Evolutionary conservation across 2,797 vertebrate genomes (phyloP).

Genomic region (Diplodus sargus): DNA sequence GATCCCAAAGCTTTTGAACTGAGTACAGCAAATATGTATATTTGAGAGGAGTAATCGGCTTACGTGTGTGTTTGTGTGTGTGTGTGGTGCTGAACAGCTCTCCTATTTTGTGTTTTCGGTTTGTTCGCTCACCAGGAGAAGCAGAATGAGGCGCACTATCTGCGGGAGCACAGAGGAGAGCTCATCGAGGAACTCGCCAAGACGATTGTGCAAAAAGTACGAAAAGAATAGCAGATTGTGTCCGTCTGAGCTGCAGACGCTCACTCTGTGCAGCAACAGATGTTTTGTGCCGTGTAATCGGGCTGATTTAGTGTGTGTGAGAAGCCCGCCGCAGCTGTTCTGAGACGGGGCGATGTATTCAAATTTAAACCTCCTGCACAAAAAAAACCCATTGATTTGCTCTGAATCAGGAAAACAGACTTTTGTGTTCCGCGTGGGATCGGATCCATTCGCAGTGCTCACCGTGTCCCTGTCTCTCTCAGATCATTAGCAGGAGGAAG

Average conservation of each 20-base stretch:
- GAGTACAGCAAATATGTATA: conserved; percentile 31
- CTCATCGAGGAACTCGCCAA: conserved; percentile 93
- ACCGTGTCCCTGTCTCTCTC: conserved; percentile 26
- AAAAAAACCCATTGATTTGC: neutral
- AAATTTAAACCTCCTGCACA: neutral
- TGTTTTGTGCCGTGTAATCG: conserved; percentile 5
- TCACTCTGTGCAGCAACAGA: neutral
- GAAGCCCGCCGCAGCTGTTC: neutral
- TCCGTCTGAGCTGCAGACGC: neutral
- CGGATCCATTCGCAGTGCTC: neutral
- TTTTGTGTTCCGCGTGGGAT: neutral
- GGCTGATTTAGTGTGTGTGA: neutral
- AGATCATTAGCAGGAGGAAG: conserved; percentile 91
- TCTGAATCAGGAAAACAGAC: neutral
- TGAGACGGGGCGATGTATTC: neutral
- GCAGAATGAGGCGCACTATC: conserved; percentile 91
- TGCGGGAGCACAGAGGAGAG: conserved; percentile 92
- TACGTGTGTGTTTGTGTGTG: conserved; percentile 10
- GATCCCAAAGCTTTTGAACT: conserved; percentile 41
- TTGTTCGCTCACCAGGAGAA: conserved; percentile 85
- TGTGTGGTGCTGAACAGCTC: conserved; percentile 7
- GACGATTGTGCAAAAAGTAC: conserved; percentile 94
- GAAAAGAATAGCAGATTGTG: neutral
- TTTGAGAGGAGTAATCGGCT: conserved; percentile 52
- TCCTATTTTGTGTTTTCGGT: conserved; percentile 35